Base-by-base conservation (phyloP, 2,113 vertebrate species). In the Reinhardtius hippoglossoides region DNA sequence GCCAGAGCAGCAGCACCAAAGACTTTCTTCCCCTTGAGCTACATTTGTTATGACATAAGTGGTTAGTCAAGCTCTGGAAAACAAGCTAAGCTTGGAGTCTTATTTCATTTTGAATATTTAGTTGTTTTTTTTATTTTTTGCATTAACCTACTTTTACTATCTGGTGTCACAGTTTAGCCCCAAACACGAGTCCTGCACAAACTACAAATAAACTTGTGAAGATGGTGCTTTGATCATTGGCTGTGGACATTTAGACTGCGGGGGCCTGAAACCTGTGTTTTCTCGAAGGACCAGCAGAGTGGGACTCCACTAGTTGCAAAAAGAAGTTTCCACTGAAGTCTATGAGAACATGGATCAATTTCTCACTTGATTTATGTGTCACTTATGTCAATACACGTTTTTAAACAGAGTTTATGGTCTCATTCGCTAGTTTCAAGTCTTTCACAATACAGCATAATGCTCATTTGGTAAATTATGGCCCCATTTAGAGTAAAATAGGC, bases 51-150 rank as follows among this genome's bases (percentile, higher is more conserved):
- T 89, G 82, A 91, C 83, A 88, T 71, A 80, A 88, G 76, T 88
- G 83, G 78, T 91, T 91, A 86, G 83, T 85, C 87, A 88, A 82
- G 83, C 83, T 89, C 86, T 82, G 78, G 70, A 74, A 87, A 84
- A 85, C 76, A 87, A 81, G 72, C 81, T 67, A 78, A 84, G 76
- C 83, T 18, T 18, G 15, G 4, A 48, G 44, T 13, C 44, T 46
- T 15, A 46, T 46, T 46, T 46, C 14, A 3, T 46, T 48, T 48
- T 59, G 73, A 74, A 81, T 69, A 52, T 76, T 76, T 70, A 80
- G 42, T 59, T 37, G 9, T 44, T 61, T 58, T 31, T 31, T 1
- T 1, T 1, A 6, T 31, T 27, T 31, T 76, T 60, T 67, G 44
- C 21, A 74, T 79, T 46, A 66, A 52, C 63, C 44, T 66, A 21